Conservation (phyloP, 1,140 invertebrate species). For the Alviniconcha marisindica region DNA sequence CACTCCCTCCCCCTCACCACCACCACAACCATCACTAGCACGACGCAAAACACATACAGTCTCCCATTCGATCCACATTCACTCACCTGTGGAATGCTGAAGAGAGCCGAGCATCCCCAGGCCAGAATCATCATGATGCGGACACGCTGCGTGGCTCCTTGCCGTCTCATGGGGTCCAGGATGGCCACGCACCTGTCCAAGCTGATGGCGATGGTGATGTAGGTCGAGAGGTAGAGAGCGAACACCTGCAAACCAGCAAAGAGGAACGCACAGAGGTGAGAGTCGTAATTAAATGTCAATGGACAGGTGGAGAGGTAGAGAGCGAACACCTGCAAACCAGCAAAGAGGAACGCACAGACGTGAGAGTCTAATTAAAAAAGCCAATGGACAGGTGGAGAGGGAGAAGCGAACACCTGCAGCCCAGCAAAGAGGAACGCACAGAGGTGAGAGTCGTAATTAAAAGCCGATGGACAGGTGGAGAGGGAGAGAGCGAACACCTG, state of each 20-base stretch:
- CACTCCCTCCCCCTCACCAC: too few species aligned
- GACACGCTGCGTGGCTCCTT: conserved; percentile 81
- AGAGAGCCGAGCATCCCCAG: conserved; percentile 83
- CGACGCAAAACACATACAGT: neutral
- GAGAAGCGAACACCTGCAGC: neutral
- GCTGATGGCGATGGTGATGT: conserved; percentile 88
- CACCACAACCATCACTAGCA: neutral
- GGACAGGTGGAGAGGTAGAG: neutral
- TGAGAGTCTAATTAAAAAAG: neutral
- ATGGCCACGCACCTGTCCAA: conserved; percentile 88
- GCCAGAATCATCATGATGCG: conserved; percentile 77
- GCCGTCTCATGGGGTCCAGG: conserved; percentile 86
- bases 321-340: neutral
- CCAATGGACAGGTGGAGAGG: neutral
- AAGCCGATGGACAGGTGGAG: conserved; percentile 80
- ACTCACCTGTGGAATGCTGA: conserved; percentile 89
- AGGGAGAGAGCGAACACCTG: conserved; percentile 78
- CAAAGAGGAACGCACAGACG: neutral
- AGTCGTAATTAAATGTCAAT: neutral
- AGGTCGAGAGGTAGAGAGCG: conserved; percentile 85
- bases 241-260: conserved; percentile 44
- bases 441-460: neutral
- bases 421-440: too few species aligned
- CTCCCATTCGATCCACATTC: neutral
- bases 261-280: neutral